phyloP scores from a whole-genome alignment of 2,113 vertebrate genomes.

The Dermatemys mawii region DNA sequence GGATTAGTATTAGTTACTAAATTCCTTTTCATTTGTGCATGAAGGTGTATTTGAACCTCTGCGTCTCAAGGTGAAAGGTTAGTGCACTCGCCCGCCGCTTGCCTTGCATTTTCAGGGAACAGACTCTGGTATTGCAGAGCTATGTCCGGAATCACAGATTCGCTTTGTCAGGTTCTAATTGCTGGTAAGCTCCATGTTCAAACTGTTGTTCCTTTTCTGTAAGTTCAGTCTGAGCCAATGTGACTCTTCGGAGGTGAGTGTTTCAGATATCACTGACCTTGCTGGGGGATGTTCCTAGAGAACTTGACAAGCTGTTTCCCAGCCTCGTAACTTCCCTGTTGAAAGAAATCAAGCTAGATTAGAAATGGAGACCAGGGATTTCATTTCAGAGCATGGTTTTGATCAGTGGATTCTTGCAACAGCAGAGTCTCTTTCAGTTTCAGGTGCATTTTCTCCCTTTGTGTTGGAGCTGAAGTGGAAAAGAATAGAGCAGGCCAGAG shows the following conservation, averaged over 20 bases:
- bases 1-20: neutral
- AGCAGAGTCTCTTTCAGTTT: neutral
- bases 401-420: neutral
- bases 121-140: neutral
- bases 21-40: neutral
- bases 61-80: neutral
- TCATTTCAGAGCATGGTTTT: neutral
- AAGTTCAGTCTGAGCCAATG: neutral
- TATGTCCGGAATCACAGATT: neutral
- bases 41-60: neutral
- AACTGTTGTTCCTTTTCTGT: neutral
- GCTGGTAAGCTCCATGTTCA: neutral
- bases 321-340: neutral
- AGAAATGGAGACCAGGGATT: neutral
- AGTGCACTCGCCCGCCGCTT: neutral
- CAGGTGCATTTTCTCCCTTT: neutral
- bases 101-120: neutral
- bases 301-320: neutral
- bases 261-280: neutral
- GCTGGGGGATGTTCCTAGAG: neutral
- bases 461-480: neutral
- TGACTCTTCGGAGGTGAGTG: accelerated
- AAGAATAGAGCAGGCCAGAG: neutral
- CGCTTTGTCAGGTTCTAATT: neutral
- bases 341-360: neutral